Conservation (phyloP, 2,113 vertebrate species). For the Forbesichthys agassizii region DNA sequence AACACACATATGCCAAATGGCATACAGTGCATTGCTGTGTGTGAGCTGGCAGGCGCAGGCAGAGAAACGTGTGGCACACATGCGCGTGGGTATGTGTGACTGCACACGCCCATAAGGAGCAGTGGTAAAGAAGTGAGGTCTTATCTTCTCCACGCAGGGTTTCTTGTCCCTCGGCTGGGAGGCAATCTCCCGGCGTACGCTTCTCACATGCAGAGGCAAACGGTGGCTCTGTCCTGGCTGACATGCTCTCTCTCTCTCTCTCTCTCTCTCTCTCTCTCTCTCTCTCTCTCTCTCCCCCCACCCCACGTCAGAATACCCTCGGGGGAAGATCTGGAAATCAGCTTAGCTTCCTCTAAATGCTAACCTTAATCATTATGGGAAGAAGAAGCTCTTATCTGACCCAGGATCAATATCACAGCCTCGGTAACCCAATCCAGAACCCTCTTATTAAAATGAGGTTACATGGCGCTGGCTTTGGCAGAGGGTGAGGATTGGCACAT, state of each 20-base stretch:
- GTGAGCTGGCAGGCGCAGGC: not conserved
- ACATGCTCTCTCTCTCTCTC: constrained; percentile 25
- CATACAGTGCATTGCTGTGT: not conserved
- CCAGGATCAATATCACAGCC: constrained; percentile 31
- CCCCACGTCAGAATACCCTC: constrained; percentile 21
- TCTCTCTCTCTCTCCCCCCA: constrained; percentile 32
- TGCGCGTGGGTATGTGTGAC: not conserved
- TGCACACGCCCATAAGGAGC: not conserved
- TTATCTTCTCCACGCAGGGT: constrained; percentile 78
- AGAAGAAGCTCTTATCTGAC: constrained; percentile 51
- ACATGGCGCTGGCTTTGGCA: not conserved
- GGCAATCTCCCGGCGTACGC: constrained; percentile 67
- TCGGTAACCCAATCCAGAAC: constrained; percentile 8
- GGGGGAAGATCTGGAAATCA: constrained; percentile 40
- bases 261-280: not conserved
- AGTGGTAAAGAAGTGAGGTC: constrained; percentile 37
- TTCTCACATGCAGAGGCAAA: constrained; percentile 20
- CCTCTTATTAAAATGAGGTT: not conserved
- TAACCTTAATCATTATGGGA: constrained; percentile 53
- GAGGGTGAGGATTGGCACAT: not conserved
- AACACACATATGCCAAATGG: too few species aligned
- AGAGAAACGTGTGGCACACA: not conserved
- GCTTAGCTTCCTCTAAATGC: constrained; percentile 49
- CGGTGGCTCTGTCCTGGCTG: constrained; percentile 65
- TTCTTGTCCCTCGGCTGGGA: constrained; percentile 51